Base-by-base conservation (phyloP, 2,888 invertebrate species). In the Parochlus steinenii region DNA sequence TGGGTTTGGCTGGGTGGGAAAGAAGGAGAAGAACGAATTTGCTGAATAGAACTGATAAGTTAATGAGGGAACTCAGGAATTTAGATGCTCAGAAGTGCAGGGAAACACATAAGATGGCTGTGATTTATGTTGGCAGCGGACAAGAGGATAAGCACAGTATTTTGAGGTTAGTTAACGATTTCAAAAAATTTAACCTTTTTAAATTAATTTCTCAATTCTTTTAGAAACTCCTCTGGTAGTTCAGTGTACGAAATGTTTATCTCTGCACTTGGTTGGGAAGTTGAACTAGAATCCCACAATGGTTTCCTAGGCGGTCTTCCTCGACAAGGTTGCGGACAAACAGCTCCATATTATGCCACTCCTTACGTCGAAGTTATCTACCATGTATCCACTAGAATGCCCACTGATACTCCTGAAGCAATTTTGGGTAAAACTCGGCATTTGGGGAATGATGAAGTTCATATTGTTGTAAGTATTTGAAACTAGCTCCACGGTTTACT, bases 361-460 rank as follows among this genome's bases (percentile, higher is more conserved):
- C 86, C 92, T 35, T 89, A 89, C 42, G 65, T 81, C 3, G 97
- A 98, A 64, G 81, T 86, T 36, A 74, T 99, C 45, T 98, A 92
- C 62, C 98, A 98, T 61, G 97, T 98, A 31, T 86, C 95, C 36
- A 98, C 98, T 3, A 69, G 93, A 46, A 92, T 99, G 85, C 89
- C 90, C 6, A 82, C 86, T 1, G 81, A 82, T 49, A 76, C 77
- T 31, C 76, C 86, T 2, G 89, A 89, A 57, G 78, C 82, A 39
- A 74, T 89, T 47, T 65, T 87, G 33, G 81, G 81, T 54, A 89
- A 89, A 82, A 87, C 90, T 10, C 73, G 90, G 4, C 95, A 97
- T 64, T 65, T 97, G 43, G 95, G 95, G 30, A 97, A 97, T 61
- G 95, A 97, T 58, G 95, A 97, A 59, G 87, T 98, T 39, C 97